Base-by-base conservation (phyloP, 2,888 invertebrate genomes). In the Yponomeuta cagnagella region DNA sequence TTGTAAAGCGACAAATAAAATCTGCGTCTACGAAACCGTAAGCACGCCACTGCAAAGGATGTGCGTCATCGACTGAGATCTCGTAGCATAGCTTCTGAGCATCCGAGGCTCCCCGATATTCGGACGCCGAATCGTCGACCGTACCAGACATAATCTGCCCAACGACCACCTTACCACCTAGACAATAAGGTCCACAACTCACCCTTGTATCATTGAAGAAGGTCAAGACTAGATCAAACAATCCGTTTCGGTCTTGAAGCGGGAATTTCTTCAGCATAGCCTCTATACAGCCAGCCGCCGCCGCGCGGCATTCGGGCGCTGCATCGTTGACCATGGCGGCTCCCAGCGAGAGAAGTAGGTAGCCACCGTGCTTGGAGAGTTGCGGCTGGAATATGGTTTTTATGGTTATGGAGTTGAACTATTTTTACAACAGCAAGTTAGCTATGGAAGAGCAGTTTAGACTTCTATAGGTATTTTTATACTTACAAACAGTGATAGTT, bases 271-370 rank as follows among this genome's bases (percentile, higher is more conserved):
- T 83, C 23, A 98, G 83, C 85, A 98, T 89, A 1, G 93, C 86
- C 76, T 96, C 95, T 15, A 98, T 89, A 72, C 96, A 95, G 48
- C 93, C 89, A 0, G 97, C 96, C 15, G 95, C 94, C 71, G 94
- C 93, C 76, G 95, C 95, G 33, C 96, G 93, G 77, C 97, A 97
- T 12, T 94, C 93, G 0, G 96, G 93, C 58, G 96, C 95, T 4
- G 95, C 94, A 77, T 99, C 98, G 81, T 98, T 97, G 10, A 97
- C 93, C 80, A 98, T 92, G 69, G 96, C 93, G 0, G 95, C 95
- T 10, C 97, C 95, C 37, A 98, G 86, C 0, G 96, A 94, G 0
- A 98, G 84, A 70, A 97, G 95, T 30, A 98, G 92, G 43, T 96
- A 92, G 23, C 94, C 94, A 2, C 94, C 92, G 74, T 95, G 93